These are phyloP conservation scores for Melopsittacus undulatus DNA, from an alignment of 2,797 vertebrate species.

Conservation along the genomic window DNA sequence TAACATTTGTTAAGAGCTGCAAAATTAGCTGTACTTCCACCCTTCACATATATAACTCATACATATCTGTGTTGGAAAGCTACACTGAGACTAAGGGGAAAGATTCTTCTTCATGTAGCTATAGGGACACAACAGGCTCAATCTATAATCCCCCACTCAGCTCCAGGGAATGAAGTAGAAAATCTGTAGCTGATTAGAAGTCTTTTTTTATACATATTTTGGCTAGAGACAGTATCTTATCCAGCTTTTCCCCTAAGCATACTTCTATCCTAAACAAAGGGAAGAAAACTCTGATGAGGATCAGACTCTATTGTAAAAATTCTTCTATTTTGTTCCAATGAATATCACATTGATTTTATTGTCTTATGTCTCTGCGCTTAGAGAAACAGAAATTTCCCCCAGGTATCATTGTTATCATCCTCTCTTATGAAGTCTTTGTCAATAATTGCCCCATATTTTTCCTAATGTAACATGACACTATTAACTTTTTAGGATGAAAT, in stretches of 20 bases:
- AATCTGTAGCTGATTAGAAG: conserved; percentile 52
- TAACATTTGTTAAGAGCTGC: conserved; percentile 1
- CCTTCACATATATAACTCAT: not conserved
- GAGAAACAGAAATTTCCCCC: conserved; percentile 50
- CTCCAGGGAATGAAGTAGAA: not conserved
- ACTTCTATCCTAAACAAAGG: conserved; percentile 40
- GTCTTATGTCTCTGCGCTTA: not conserved
- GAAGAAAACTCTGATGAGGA: conserved; percentile 8
- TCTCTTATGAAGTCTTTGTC: conserved; percentile 49
- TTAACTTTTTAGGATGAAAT: conserved; percentile 43
- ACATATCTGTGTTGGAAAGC: not conserved
- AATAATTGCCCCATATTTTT: conserved; percentile 51
- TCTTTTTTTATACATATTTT: not conserved
- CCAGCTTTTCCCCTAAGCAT: conserved; percentile 30
- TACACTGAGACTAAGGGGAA: not conserved
- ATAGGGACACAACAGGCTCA: not conserved
- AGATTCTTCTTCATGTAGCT: not conserved
- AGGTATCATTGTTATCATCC: conserved; percentile 45
- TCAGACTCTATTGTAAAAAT: conserved; percentile 9
- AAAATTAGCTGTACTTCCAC: not conserved
- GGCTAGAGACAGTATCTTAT: conserved; percentile 2
- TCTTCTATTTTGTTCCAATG: conserved; percentile 25
- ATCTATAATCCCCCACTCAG: not conserved
- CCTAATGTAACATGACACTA: conserved; percentile 32
- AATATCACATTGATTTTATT: conserved; percentile 53